Conservation (phyloP, 2,888 invertebrate species). For the Drosophila hamatofila region DNA sequence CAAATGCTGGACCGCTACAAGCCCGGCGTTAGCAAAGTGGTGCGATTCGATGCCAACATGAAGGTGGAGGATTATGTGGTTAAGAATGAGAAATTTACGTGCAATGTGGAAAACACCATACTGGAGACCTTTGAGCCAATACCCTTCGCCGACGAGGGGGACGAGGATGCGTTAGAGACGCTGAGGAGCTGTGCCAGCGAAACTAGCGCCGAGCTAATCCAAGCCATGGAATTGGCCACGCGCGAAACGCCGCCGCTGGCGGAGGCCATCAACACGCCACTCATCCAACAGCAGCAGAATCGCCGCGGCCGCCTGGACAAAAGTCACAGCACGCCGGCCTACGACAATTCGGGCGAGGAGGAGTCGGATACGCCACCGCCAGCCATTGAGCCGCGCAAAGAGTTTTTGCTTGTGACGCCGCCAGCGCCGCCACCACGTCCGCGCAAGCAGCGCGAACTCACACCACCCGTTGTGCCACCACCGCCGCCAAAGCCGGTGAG, state of each 20-base stretch:
- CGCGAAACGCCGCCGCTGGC: constrained; percentile 64
- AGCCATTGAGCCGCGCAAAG: constrained; percentile 85
- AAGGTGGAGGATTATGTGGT: constrained; percentile 83
- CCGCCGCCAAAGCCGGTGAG: constrained; percentile 85
- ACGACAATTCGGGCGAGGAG: constrained; percentile 87
- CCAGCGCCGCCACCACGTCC: constrained; percentile 86
- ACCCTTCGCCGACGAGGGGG: constrained; percentile 85
- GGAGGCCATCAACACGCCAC: constrained; percentile 81
- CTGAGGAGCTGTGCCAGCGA: constrained; percentile 62
- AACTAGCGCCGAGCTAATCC: constrained; percentile 58
- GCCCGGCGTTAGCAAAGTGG: constrained; percentile 85
- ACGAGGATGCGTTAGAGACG: constrained; percentile 74
- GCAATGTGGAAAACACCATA: constrained; percentile 85
- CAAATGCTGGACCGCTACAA: constrained; percentile 77
- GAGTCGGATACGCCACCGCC: constrained; percentile 85
- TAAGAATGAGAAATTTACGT: constrained; percentile 83
- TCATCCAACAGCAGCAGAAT: constrained; percentile 61
- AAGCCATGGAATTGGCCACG: constrained; percentile 58
- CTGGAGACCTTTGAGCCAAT: constrained; percentile 85
- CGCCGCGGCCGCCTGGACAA: constrained; percentile 89
- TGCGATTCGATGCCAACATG: constrained; percentile 84
- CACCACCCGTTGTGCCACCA: constrained; percentile 85
- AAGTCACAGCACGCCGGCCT: constrained; percentile 93
- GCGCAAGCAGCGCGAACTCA: constrained; percentile 78
- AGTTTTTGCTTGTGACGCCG: constrained; percentile 84